Base-by-base conservation (phyloP, 37 sponge, comb jelly and placozoan genomes). In the Theonella swinhoei region DNA sequence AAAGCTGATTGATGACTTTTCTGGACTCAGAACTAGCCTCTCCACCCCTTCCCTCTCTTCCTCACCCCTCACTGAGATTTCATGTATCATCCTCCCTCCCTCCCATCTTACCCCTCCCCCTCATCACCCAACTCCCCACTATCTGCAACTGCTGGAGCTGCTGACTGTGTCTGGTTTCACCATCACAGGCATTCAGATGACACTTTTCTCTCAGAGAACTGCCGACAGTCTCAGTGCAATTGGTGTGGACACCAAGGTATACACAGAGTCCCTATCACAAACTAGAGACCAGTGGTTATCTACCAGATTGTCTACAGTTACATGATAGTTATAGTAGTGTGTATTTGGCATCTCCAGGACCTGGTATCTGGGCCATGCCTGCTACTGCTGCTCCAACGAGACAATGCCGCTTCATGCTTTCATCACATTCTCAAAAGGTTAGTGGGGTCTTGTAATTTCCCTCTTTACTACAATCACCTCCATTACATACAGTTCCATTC, bases 331-430 rank as follows among this genome's bases (percentile, higher is more conserved):
- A 2, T 33, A 3, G 62, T 47, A 38, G 4, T 65, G 19, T 78
- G 9, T 22, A 60, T 31, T 17, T 20, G 4, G 26, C 20, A 9
- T 76, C 47, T 77, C 28, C 62, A 84, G 22, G 59, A 75, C 28
- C 43, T 89, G 4, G 34, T 41, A 0, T 22, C 32, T 47, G 86
- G 83, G 7, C 76, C 86, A 1, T 77, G 83, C 76, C 29, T 88
- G 19, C n/a, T 83, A 3, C 0, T 92, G 38, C 78, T 64, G 23
- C 28, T 89, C 17, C 41, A 58, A 25, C 88, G 93, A 72, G 82
- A 76, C 74, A 88, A 92, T 80, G 93, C 87, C 60, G 87, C 83
- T n/a, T 92, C 93, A 0, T 92, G 93, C 70, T 92, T 80, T 35
- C 66, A 79, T 0, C 40, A 39, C 17, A 80, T 92, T 24, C 0